Conservation (phyloP, 2,797 vertebrate species). For the Mallotus villosus region DNA sequence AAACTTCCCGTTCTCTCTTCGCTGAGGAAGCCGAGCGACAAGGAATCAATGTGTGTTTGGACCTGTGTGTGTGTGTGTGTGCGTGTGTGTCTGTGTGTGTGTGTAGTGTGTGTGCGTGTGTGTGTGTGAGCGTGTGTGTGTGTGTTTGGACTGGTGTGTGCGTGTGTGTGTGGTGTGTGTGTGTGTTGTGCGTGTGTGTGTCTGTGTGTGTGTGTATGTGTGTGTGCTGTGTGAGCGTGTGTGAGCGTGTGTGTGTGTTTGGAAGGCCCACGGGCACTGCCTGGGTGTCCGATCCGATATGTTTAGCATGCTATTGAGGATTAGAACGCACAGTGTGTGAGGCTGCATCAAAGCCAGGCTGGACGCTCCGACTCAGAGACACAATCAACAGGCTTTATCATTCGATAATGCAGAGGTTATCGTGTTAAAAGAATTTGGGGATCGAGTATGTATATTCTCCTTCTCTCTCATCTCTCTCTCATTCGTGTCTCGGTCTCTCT, state of each 20-base stretch:
- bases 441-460: not conserved
- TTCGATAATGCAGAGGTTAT: constrained; percentile 7
- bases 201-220: no score
- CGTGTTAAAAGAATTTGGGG: not conserved
- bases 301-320: constrained; percentile 18
- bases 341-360: not conserved
- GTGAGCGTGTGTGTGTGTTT: no score
- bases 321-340: not conserved
- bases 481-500: no score
- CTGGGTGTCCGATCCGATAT: constrained; percentile 14
- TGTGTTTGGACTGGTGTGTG: no score
- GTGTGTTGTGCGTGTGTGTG: no score
- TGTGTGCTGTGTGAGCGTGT: no score
- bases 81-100: no score
- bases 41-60: constrained; percentile 10
- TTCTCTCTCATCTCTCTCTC: no score
- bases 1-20: not conserved
- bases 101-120: no score
- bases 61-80: no score
- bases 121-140: no score
- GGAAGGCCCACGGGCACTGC: not conserved
- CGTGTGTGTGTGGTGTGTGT: no score
- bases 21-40: not conserved
- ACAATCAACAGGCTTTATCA: not conserved
- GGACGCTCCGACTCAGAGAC: not conserved